Evolutionary conservation across 2,113 vertebrate species (phyloP), one percentile per base, ranked within the genome.

Genomic region (Oriolus oriolus): DNA sequence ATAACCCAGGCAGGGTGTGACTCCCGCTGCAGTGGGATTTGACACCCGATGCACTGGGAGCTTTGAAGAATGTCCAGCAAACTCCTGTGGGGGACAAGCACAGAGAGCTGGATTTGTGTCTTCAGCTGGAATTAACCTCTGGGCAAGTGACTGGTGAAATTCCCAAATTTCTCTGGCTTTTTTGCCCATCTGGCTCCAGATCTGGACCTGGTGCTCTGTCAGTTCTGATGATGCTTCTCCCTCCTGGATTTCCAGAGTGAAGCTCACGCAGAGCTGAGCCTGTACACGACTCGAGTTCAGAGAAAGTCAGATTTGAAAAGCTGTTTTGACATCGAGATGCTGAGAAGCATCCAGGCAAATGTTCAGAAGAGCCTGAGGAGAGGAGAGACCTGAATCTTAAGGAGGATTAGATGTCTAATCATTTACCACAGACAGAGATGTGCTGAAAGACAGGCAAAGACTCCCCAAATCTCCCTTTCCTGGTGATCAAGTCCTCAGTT

Each of bases 301-400:
- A 91, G 53, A 16, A 65, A 87, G 87, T 56, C 52, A 30, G 19
- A 39, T 66, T 84, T 78, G 64, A 68, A 45, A 82, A 61, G 49
- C 15, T 82, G 70, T 95, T 93, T 83, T 87, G 77, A 91, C 95
- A 82, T 45, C 10, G 54, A 73, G 45, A 50, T 49, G 17, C 56
- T 85, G 66, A 79, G 74, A 93, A 44, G 41, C 74, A 85, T 39
- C 93, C 35, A 87, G 70, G 50, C 19, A 61, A 89, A 65, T 21
- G 88, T 85, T 94, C 75, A 69, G 75, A 66, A 57, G 63, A 87
- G 80, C 78, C 59, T 49, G 31, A 83, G 70, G 49, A 87, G 65
- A 68, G 61, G 65, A 66, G 24, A 73, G 75, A 68, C 70, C n/a
- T 70, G 82, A 90, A 94, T 96, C 75, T 87, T 89, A 95, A 94